Evolutionary conservation across 2,113 vertebrate species (phyloP).

Genomic region (Siniperca chuatsi): DNA sequence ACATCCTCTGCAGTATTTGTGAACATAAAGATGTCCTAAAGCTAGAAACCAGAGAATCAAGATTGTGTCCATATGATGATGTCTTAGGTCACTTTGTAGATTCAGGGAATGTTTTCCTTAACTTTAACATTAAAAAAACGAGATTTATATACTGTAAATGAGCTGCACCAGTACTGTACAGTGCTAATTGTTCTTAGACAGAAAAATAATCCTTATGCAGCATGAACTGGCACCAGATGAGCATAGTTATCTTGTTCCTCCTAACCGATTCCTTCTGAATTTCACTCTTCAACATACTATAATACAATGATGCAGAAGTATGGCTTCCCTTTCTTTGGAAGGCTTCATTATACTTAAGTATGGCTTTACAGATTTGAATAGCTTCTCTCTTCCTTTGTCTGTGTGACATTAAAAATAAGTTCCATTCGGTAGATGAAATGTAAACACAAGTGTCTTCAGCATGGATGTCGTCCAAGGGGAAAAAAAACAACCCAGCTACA

Average conservation of each 20-base stretch:
- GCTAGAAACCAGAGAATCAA: slow-evolving; percentile 17
- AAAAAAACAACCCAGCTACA: background rate
- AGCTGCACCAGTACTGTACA: background rate
- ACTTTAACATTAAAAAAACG: background rate
- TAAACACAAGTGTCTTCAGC: background rate
- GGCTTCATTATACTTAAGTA: slow-evolving; percentile 1
- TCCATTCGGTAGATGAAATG: background rate
- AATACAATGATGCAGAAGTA: slow-evolving; percentile 25
- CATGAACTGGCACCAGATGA: background rate
- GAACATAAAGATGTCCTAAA: slow-evolving; percentile 36
- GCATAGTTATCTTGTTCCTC: background rate
- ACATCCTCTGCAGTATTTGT: slow-evolving; percentile 24
- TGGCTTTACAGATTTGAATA: slow-evolving; percentile 7
- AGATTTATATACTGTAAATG: slow-evolving; percentile 23
- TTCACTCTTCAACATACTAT: slow-evolving; percentile 26
- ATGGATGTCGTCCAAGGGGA: background rate
- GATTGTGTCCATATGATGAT: slow-evolving; percentile 7
- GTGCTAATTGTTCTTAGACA: background rate
- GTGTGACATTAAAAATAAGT: background rate
- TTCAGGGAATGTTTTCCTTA: background rate
- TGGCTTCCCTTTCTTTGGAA: background rate
- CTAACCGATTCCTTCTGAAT: slow-evolving; percentile 21
- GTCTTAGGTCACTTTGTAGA: slow-evolving; percentile 30
- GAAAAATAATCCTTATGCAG: background rate
- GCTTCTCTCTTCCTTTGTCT: slow-evolving; percentile 17